Percentiles rank a stretch among this genome's conserved stretches.
Conservation (phyloP, 2,113 vertebrate genomes). For the Paralichthys olivaceus region DNA sequence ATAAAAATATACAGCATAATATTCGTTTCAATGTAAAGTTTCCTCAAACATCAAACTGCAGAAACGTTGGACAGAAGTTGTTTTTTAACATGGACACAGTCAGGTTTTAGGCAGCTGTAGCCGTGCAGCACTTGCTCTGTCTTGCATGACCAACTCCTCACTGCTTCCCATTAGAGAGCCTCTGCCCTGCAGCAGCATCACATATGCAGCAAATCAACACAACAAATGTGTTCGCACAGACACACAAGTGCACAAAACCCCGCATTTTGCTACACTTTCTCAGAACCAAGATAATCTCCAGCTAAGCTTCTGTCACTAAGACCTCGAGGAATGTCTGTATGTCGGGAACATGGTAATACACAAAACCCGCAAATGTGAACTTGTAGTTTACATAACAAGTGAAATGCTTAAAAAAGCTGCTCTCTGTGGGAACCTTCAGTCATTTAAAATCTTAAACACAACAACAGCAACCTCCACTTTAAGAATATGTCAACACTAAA, state of each 20-base stretch:
- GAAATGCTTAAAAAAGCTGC: background rate
- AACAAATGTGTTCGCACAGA: background rate
- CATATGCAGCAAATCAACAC: background rate
- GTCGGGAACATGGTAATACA: constrained; percentile 30
- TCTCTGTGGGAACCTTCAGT: background rate
- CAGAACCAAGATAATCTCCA: constrained; percentile 45
- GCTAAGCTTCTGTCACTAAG: constrained; percentile 62
- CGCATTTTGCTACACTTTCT: constrained; percentile 31
- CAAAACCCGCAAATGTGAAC: constrained; percentile 32
- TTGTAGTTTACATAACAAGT: constrained; percentile 33
- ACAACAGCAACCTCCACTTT: background rate
- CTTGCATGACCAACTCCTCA: background rate
- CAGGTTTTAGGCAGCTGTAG: background rate
- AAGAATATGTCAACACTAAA: background rate
- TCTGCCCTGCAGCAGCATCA: background rate
- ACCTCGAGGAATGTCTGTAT: constrained; percentile 61
- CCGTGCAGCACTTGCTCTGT: background rate
- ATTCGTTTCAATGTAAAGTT: background rate
- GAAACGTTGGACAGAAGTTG: background rate
- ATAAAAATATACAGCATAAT: too few relatives aligned
- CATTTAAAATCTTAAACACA: background rate
- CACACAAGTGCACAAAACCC: background rate
- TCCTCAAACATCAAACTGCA: background rate
- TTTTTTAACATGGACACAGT: background rate
- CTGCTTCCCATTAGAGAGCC: background rate